Evolutionary conservation across 2,113 vertebrate species (phyloP).

Genomic region (Ciconia maguari): DNA sequence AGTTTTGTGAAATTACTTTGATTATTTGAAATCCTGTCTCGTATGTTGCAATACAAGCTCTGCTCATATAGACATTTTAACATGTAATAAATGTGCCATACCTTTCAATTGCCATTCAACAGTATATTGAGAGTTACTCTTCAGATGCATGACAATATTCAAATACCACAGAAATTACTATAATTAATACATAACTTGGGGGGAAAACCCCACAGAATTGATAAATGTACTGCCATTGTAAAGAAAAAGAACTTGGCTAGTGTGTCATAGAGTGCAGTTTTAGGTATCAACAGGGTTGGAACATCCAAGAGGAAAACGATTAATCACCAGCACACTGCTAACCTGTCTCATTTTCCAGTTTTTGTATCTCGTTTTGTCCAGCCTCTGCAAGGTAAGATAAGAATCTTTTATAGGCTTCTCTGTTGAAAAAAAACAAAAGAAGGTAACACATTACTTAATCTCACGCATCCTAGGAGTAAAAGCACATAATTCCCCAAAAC

Average conservation of each 20-base stretch:
- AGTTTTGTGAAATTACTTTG: background rate
- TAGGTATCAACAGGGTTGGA: background rate
- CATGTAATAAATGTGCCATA: background rate
- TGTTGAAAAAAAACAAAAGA: conserved; percentile 67
- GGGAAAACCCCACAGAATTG: background rate
- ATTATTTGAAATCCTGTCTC: background rate
- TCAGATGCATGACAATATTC: background rate
- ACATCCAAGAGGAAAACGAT: background rate
- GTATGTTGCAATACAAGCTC: background rate
- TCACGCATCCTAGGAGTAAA: background rate
- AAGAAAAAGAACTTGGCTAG: background rate
- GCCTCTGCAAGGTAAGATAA: conserved; percentile 83
- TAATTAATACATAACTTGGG: background rate
- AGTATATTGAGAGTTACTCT: background rate
- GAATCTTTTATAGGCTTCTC: conserved; percentile 88
- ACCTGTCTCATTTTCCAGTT: conserved; percentile 79
- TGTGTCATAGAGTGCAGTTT: background rate
- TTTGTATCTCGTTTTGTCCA: conserved; percentile 87
- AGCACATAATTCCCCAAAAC: background rate
- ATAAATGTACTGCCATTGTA: background rate
- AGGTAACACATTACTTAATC: background rate
- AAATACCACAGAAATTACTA: background rate
- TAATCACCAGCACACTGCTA: background rate
- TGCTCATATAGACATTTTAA: background rate
- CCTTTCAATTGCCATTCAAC: background rate